These are phyloP conservation scores for Schizaphis graminum DNA, from an alignment of 2,888 invertebrate species.

Conservation along the genomic window DNA sequence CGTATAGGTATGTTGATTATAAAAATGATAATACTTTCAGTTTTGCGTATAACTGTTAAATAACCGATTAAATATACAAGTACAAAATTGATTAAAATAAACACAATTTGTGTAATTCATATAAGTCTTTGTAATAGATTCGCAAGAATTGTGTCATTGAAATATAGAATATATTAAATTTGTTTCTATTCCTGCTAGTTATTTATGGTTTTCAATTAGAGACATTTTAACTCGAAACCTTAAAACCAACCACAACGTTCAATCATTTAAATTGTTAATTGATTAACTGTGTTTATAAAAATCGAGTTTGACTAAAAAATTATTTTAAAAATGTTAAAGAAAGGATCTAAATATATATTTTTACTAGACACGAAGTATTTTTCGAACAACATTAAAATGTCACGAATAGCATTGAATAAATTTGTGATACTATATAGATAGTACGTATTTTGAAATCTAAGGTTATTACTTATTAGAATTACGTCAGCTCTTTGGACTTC, in stretches of 20 bases:
- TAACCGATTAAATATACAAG: background rate
- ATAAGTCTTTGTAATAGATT: background rate
- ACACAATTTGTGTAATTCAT: background rate
- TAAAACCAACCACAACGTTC: background rate
- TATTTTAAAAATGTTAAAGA: background rate
- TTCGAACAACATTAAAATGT: background rate
- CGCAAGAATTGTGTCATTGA: background rate
- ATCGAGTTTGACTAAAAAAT: background rate
- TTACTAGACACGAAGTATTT: background rate
- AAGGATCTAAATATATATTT: slow-evolving; percentile 19
- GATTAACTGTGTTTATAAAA: background rate
- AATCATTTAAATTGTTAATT: background rate
- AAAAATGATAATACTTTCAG: background rate
- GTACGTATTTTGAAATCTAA: slow-evolving; percentile 16
- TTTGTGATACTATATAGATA: background rate
- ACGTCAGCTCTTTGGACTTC: slow-evolving; percentile 18
- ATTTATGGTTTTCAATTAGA: background rate
- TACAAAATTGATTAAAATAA: background rate
- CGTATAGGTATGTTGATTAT: background rate
- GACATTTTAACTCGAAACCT: background rate
- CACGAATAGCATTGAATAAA: background rate
- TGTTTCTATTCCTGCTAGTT: background rate
- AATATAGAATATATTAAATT: background rate
- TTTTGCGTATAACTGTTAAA: background rate
- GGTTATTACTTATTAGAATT: slow-evolving; percentile 32